A percentile compares a stretch with the other conserved stretches of the same genome.
These are phyloP conservation scores for Zelleria hepariella DNA, from an alignment of 2,888 invertebrate genomes.

Conservation along the genomic window DNA sequence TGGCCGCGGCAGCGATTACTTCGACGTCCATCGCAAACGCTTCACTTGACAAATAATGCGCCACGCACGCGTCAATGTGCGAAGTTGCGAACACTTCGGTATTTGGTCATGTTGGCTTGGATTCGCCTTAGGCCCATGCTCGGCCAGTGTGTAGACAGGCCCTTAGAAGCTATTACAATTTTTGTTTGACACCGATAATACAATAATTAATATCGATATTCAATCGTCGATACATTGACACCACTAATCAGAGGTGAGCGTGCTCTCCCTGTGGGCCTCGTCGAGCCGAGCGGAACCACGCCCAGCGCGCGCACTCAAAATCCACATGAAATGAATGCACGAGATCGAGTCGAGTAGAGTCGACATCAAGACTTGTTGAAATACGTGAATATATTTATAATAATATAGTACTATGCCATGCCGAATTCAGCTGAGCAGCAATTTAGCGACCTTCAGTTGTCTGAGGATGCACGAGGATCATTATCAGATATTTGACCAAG, in stretches of 20 bases:
- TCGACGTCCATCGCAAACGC: too few relatives aligned
- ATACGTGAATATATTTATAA: too few relatives aligned
- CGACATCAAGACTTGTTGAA: conserved; percentile 28
- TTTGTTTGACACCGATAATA: too few relatives aligned
- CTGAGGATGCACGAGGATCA: conserved; percentile 81
- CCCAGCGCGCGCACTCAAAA: conserved; percentile 63
- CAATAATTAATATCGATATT: background rate
- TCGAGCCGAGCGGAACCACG: conserved; percentile 42
- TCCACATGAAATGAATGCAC: conserved; percentile 53
- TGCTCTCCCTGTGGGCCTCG: conserved; percentile 47
- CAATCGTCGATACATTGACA: conserved; percentile 35
- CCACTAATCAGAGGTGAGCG: conserved; percentile 34
- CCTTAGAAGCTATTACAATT: conserved; percentile 21
- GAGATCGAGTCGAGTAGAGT: conserved; percentile 23
- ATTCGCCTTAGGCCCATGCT: too few relatives aligned
- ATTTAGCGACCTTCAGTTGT: conserved; percentile 78
- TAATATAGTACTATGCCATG: conserved; percentile 51
- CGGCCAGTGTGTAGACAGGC: too few relatives aligned
- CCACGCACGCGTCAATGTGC: too few relatives aligned
- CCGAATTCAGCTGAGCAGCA: conserved; percentile 75
- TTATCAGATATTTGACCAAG: conserved; percentile 81
- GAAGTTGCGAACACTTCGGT: too few relatives aligned
- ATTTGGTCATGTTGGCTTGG: too few relatives aligned
- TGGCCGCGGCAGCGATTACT: too few relatives aligned
- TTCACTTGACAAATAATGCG: too few relatives aligned